Percentiles rank a stretch among this genome's conserved stretches.
These are phyloP conservation scores for Mormyrus lacerda DNA, from an alignment of 2,113 vertebrate species.

Conservation along the genomic window DNA sequence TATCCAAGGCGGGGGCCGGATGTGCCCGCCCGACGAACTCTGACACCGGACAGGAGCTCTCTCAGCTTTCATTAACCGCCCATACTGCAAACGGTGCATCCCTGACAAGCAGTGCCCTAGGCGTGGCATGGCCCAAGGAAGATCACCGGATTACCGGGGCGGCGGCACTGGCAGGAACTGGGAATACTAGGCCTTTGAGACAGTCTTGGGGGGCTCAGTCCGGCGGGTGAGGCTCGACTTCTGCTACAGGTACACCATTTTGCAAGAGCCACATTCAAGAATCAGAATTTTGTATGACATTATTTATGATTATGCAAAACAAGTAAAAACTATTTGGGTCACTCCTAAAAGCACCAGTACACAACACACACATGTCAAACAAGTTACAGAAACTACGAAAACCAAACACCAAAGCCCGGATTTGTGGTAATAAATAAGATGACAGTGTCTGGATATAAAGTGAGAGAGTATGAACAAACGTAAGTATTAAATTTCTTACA, in stretches of 20 bases:
- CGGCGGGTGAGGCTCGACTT: not conserved
- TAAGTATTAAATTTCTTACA: not conserved
- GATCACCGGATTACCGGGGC: not conserved
- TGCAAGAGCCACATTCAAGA: not conserved
- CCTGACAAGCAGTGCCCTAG: not conserved
- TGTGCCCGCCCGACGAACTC: not conserved
- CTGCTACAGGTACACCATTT: not conserved
- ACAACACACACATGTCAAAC: not conserved
- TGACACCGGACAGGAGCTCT: not conserved
- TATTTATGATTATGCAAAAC: not conserved
- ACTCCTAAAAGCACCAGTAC: not conserved
- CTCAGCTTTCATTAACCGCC: not conserved
- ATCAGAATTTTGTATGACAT: not conserved
- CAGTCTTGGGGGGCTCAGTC: not conserved
- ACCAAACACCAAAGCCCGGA: not conserved
- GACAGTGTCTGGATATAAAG: not conserved
- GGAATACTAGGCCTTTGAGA: not conserved
- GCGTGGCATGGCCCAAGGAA: not conserved
- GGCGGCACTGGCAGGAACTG: not conserved
- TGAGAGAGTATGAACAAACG: not conserved
- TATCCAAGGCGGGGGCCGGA: not conserved
- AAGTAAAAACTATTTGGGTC: not conserved
- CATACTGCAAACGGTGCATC: not conserved
- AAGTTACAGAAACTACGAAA: not conserved
- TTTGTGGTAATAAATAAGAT: not conserved